phyloP scores from a whole-genome alignment of 2,888 invertebrate species.

The Onchidella celtica region DNA sequence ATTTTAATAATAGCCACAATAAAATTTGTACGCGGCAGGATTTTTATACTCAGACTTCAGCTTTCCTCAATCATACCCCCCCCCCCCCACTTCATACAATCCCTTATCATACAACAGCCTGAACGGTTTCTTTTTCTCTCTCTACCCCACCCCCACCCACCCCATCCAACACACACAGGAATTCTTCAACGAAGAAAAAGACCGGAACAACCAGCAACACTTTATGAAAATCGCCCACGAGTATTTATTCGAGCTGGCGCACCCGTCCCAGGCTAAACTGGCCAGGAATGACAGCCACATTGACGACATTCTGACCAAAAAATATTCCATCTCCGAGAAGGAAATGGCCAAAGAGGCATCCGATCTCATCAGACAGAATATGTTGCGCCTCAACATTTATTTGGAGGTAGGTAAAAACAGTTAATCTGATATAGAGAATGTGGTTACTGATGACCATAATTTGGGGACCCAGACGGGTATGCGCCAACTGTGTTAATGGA shows the following conservation, averaged over 20 bases:
- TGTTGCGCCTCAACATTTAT: constrained; percentile 74
- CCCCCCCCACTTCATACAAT: too few relatives aligned
- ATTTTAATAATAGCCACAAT: too few relatives aligned
- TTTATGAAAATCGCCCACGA: constrained; percentile 69
- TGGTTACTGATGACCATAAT: not conserved
- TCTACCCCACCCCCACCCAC: too few relatives aligned
- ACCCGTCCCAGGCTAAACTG: constrained; percentile 42
- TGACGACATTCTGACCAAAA: constrained; percentile 50
- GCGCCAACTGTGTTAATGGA: too few relatives aligned
- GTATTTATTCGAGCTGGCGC: constrained; percentile 57
- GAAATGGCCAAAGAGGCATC: constrained; percentile 62
- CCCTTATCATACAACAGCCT: too few relatives aligned
- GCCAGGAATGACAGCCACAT: constrained; percentile 49
- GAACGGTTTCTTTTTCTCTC: too few relatives aligned
- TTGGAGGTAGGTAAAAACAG: constrained; percentile 64
- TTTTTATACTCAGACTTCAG: too few relatives aligned
- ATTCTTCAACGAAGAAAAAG: constrained; percentile 27
- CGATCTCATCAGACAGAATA: constrained; percentile 71
- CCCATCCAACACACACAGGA: too few relatives aligned
- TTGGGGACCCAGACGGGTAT: not conserved
- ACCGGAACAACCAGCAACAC: constrained; percentile 52
- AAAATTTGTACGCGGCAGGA: too few relatives aligned
- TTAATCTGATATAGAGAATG: too few relatives aligned
- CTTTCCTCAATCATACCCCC: too few relatives aligned
- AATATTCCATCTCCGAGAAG: constrained; percentile 50